Evolutionary conservation across 2,797 vertebrate species (phyloP).

Genomic region (Streptopelia turtur): DNA sequence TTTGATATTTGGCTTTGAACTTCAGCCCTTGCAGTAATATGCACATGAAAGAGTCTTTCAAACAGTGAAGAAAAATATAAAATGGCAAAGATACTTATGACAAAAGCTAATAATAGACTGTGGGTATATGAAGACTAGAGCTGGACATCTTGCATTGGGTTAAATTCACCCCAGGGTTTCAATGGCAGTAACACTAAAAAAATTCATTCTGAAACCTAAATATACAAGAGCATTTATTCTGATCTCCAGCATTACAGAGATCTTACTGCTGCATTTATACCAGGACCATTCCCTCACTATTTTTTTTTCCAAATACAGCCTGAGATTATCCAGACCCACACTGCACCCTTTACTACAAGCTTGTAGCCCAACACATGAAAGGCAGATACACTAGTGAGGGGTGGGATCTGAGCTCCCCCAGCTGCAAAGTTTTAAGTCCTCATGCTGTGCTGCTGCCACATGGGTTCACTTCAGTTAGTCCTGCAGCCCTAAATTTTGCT

Average conservation of each 20-base stretch:
- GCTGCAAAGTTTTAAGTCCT: not conserved
- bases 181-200: not conserved
- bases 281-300: not conserved
- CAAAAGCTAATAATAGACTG: not conserved
- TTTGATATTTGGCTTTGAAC: not conserved
- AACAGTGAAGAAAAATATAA: not conserved
- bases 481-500: not conserved
- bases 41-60: not conserved
- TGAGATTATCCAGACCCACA: not conserved
- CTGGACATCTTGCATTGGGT: not conserved
- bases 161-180: not conserved
- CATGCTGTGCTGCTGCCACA: accelerated
- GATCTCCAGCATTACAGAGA: not conserved
- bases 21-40: not conserved
- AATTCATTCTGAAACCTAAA: not conserved
- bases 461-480: not conserved
- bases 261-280: not conserved
- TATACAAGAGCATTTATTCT: not conserved
- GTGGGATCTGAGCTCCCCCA: not conserved
- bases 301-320: not conserved
- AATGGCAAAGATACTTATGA: not conserved
- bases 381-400: not conserved
- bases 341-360: accelerated
- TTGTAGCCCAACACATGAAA: not conserved
- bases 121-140: not conserved